Conservation (phyloP, 2,797 vertebrate species). For the Glyptemys insculpta region DNA sequence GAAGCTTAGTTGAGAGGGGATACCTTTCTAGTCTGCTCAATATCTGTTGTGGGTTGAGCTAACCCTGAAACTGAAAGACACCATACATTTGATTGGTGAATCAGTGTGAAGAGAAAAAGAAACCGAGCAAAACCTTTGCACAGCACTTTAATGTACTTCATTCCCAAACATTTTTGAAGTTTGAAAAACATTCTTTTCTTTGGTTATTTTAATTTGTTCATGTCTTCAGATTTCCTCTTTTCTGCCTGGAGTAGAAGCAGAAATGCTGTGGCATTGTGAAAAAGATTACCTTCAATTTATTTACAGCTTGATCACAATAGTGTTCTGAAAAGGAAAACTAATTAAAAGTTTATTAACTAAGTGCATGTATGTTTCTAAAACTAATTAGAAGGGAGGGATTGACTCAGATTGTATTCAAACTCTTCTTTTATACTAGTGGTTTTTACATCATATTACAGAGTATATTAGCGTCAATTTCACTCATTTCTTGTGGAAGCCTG, state of each 20-base stretch:
- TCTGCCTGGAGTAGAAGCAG: not conserved
- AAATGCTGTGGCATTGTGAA: not conserved
- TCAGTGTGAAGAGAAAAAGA: not conserved
- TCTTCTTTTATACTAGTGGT: not conserved
- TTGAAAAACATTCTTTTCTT: not conserved
- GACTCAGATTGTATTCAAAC: not conserved
- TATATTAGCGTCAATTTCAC: not conserved
- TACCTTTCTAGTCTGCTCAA: constrained; percentile 8
- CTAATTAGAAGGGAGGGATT: not conserved
- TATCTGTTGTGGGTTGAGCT: not conserved
- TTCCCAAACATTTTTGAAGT: not conserved
- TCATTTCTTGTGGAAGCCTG: constrained; percentile 41
- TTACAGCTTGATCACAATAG: not conserved
- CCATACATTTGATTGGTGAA: not conserved
- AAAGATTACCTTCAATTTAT: not conserved
- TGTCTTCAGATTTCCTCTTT: not conserved
- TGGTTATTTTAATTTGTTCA: not conserved
- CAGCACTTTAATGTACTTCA: not conserved
- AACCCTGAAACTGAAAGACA: not conserved
- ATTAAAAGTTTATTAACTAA: not conserved
- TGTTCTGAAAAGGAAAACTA: not conserved
- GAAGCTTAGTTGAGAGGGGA: not conserved
- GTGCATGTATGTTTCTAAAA: not conserved
- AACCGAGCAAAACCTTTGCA: not conserved
- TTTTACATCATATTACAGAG: not conserved